Evolutionary conservation across 2,797 vertebrate genomes (phyloP), one percentile per base, ranked within the genome.

Genomic region (Anguilla pacifica): DNA sequence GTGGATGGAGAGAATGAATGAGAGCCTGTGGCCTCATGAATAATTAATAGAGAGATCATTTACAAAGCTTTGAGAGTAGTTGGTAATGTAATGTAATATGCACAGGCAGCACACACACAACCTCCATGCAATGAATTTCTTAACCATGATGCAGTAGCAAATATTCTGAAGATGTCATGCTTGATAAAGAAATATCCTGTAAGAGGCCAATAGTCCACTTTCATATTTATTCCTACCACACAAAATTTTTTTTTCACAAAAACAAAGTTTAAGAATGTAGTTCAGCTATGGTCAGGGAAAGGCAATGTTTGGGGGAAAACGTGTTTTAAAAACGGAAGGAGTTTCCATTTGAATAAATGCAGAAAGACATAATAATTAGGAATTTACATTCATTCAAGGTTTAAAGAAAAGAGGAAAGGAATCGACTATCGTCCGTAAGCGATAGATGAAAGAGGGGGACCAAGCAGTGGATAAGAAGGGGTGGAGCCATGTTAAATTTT

Each of bases 401-500:
- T 89, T 87, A 64, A 81, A 64, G 84, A 51, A 49, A 49, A 85
- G 83, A 64, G 79, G 67, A 72, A 83, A 89, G 79, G 55, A 49
- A 43, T 82, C 77, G 84, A 85, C 51, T 28, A 43, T 39, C 61
- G 82, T 59, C 11, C 70, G 35, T n/a, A 6, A 59, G 49, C 57
- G 83, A 85, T 53, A 89, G 72, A 61, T 57, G 55, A 85, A 83
- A 88, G 35, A 90, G 79, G 87, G 86, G 87, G 86, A 90, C 91
- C 31, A 85, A 91, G 91, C 91, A 89, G 70, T 88, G 91, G 89
- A 90, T 90, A 86, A 89, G 89, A 57, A 28, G 91, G 92, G 91
- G 92, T 94, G 94, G 85, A 91, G 91, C 89, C 93, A 92, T 93
- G 86, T 97, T 94, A 96, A 97, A 96, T 96, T 96, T 96, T 97